Base-by-base conservation (phyloP, 2,888 invertebrate species). In the Plemyria rubiginata region DNA sequence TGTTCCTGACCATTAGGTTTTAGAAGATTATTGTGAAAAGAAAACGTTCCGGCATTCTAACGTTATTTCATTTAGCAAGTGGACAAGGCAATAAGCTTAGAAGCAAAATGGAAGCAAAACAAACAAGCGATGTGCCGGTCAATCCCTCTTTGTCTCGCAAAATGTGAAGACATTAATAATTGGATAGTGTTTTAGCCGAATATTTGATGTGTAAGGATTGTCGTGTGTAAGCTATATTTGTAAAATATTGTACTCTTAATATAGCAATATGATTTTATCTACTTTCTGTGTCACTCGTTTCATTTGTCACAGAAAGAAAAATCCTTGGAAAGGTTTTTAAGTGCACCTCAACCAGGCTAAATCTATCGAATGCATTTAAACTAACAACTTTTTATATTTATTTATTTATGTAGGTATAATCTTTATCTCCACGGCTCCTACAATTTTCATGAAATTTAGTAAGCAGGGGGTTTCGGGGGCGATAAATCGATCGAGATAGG, bases 31-130 rank as follows among this genome's bases (percentile, higher is more conserved):
- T 45, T 45, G 16, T 16, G 11, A 16, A 45, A 45, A 16, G 16
- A 38, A 11, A 11, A 43, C 8, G 45, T 16, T 45, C 45, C 8
- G 16, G 15, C 16, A 38, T 38, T 55, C 13, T 60, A 36, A 43
- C 36, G 54, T 41, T 62, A 56, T 62, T 56, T 62, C 16, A 62
- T 62, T 56, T 52, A 55, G 13, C 41, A 51, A 53, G 55, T 56
- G 61, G 56, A 48, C 40, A 16, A 43, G 32, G 56, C 61, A 62
- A 61, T 61, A 46, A 56, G 61, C 46, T 40, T 13, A 55, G 16
- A 52, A 54, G 54, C 43, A 45, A 54, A 55, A 55, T 41, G 29
- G 48, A 52, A 61, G 45, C 51, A 52, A 56, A 62, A 56, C 55
- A 49, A 62, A 48, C 51, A 38, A 52, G 53, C 46, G 12, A 16